Evolutionary conservation across 2,888 invertebrate species (phyloP), one percentile per base, ranked within the genome.

Genomic region (Caenorhabditis zanzibari): DNA sequence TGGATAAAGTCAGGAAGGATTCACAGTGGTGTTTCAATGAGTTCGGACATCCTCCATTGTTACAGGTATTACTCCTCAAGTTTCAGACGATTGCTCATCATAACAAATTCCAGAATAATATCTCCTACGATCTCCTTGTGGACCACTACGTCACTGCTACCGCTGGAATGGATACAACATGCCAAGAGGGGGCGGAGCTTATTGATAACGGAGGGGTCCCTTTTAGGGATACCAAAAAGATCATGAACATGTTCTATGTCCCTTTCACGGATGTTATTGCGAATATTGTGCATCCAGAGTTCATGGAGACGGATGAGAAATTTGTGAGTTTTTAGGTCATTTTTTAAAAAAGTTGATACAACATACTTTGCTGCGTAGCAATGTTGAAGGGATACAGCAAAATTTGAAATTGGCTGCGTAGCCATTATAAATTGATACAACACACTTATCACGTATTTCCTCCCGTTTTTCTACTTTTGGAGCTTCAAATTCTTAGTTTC

Each of bases 221-320:
- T 12, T 77, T 76, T 32, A 26, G 76, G 7, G 76, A 77, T 52
- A 77, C 82, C 7, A 38, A 22, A 22, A 72, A 68, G 44, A 72
- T 82, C 22, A 82, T 82, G 82, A 66, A 82, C 61, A 82, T 82
- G 82, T 82, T 82, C 41, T 82, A 82, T 59, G 73, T 82, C 0
- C 82, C 82, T 0, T 76, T 59, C 19, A 82, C 82, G 0, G 82
- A 82, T 76, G 76, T 76, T 9, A 82, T 82, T 44, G 82, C 82
- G 22, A 82, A 82, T 59, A 82, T 82, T 77, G 81, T 93, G 16
- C 91, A 92, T 26, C 93, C 93, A 0, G 93, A 93, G 80, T 88
- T 91, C 61, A 93, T 93, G 93, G 92, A 92, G 16, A 89, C 91
- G 28, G 92, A 92, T 35, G 93, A 93, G 88, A 82, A 82, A 61